Percentiles rank a stretch among this genome's conserved stretches.
Conservation (phyloP, 2,797 vertebrate species). For the Anguilla pacifica region DNA sequence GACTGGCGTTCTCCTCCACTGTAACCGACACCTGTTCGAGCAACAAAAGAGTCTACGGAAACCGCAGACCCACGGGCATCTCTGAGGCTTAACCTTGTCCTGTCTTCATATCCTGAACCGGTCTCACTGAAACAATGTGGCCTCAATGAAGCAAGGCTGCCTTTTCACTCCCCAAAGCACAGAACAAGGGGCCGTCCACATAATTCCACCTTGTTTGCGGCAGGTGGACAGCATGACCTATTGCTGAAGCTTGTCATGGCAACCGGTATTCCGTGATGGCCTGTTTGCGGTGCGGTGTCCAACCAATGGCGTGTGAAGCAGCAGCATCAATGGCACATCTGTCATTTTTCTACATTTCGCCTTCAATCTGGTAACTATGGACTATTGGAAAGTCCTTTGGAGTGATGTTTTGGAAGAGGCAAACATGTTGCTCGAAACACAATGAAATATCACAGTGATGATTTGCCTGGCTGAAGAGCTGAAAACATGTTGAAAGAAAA, state of each 20-base stretch:
- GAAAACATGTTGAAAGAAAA: background rate
- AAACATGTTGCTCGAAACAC: background rate
- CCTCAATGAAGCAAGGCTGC: conserved; percentile 21
- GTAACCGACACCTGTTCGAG: conserved; percentile 22
- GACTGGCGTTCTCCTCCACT: background rate
- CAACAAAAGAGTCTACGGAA: conserved; percentile 46
- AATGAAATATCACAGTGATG: background rate
- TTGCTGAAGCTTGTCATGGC: background rate
- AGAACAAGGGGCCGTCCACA: conserved; percentile 35
- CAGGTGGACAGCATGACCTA: conserved; percentile 36
- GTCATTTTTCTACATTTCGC: conserved; percentile 11
- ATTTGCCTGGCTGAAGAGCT: background rate
- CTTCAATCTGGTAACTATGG: background rate
- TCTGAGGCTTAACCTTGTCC: conserved; percentile 44
- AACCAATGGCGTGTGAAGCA: background rate
- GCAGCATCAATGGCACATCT: background rate
- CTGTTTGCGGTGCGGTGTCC: background rate
- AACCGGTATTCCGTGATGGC: background rate
- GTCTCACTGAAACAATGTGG: background rate
- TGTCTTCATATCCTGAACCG: conserved; percentile 52
- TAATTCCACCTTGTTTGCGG: conserved; percentile 41
- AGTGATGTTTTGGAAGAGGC: background rate
- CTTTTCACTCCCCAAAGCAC: conserved; percentile 16
- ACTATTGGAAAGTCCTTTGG: background rate
- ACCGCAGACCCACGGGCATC: conserved; percentile 41